Percentiles rank a stretch among this genome's conserved stretches.
phyloP scores from a whole-genome alignment of 2,113 vertebrate genomes.

The Gopherus flavomarginatus region DNA sequence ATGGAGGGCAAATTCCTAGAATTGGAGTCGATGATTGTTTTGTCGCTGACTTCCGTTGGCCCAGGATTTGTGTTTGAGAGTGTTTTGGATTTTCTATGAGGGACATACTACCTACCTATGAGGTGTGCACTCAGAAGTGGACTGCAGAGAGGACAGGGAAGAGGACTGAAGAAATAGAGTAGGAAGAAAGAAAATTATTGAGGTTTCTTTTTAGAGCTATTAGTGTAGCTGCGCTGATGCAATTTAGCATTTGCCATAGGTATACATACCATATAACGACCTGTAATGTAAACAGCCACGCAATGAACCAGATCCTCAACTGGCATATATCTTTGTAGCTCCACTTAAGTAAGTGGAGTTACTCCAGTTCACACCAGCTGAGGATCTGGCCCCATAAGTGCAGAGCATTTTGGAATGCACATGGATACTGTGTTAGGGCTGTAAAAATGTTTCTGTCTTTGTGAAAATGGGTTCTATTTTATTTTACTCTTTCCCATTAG shows the following conservation, averaged over 20 bases:
- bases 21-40: accelerated
- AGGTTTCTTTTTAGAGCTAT: not conserved
- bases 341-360: not conserved
- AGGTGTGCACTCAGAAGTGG: not conserved
- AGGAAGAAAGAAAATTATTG: not conserved
- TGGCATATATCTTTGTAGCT: not conserved
- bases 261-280: not conserved
- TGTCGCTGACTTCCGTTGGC: not conserved
- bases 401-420: accelerated
- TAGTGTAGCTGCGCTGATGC: not conserved
- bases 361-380: not conserved
- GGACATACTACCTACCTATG: accelerated
- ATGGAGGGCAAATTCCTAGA: accelerated
- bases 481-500: not conserved
- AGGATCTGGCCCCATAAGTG: accelerated
- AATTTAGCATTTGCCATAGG: not conserved
- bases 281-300: not conserved
- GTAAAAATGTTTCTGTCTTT: not conserved
- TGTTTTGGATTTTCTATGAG: not conserved
- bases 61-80: accelerated
- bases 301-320: not conserved
- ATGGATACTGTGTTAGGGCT: not conserved
- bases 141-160: not conserved
- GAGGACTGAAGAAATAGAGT: not conserved
- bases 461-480: not conserved